Percentiles rank a stretch among this genome's conserved stretches.
phyloP scores from a whole-genome alignment of 1,140 invertebrate genomes.

The Drosophila neocordata region DNA sequence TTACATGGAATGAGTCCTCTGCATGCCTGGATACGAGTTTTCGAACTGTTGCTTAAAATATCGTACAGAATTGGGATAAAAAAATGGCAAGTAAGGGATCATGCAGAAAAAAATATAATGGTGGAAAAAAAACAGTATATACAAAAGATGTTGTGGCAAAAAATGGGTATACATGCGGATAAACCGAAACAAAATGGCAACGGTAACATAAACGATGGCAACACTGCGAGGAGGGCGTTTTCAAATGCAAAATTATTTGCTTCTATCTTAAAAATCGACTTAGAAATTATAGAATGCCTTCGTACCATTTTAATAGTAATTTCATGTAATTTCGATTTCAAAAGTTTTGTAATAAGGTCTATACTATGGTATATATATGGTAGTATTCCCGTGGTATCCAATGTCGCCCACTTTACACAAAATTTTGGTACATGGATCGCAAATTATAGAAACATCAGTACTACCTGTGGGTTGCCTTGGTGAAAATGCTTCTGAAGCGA shows the following conservation, averaged over 20 bases:
- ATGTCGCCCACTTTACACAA: constrained; percentile 33
- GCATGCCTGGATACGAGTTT: constrained; percentile 25
- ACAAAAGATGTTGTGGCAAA: constrained; percentile 3
- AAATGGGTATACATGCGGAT: constrained; percentile 29
- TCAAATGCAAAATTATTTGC: constrained; percentile 26
- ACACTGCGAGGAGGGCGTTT: constrained; percentile 25
- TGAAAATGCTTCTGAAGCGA: constrained; percentile 15
- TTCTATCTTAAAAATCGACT: constrained; percentile 8
- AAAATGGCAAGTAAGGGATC: constrained; percentile 21
- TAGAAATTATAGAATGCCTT: background rate
- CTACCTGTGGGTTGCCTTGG: constrained; percentile 24
- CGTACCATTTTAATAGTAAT: background rate
- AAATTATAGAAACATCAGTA: constrained; percentile 17
- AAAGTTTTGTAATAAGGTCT: background rate
- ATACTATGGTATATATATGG: constrained; percentile 15
- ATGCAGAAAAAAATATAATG: background rate
- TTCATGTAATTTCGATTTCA: background rate
- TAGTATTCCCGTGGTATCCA: constrained; percentile 27
- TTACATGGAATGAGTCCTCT: constrained; percentile 27
- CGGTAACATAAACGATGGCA: constrained; percentile 28
- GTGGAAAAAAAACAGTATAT: constrained; percentile 24
- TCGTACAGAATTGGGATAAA: constrained; percentile 17
- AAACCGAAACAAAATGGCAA: constrained; percentile 22
- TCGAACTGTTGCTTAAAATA: constrained; percentile 22
- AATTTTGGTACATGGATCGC: constrained; percentile 29